Evolutionary conservation across 1,140 invertebrate species (phyloP).

Genomic region (Calycopis cecrops): DNA sequence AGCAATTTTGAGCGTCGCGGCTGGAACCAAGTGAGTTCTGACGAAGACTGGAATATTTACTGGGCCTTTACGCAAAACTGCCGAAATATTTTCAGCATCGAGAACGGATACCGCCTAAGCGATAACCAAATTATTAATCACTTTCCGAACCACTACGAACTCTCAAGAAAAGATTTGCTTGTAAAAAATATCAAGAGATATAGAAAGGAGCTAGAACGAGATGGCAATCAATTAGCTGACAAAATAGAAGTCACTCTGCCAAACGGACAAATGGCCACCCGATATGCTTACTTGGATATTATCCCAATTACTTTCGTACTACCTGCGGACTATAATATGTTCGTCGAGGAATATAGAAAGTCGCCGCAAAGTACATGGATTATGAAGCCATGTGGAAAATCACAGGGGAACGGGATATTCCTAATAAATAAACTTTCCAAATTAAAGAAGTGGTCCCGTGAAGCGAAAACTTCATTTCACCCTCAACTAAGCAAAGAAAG

Average conservation of each 20-base stretch:
- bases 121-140: conserved; percentile 96
- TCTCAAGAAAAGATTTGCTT: conserved; percentile 94
- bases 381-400: conserved; percentile 97
- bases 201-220: conserved; percentile 92
- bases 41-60: conserved; percentile 98
- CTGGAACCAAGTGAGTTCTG: conserved; percentile 92
- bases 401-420: conserved; percentile 91
- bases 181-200: conserved; percentile 98
- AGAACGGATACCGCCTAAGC: conserved; percentile 92
- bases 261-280: conserved; percentile 83
- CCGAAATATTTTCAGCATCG: conserved; percentile 92
- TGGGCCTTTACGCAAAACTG: conserved; percentile 95
- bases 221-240: conserved; percentile 91
- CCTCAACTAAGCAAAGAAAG: conserved; percentile 89
- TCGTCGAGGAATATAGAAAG: conserved; percentile 96
- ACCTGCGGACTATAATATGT: conserved; percentile 97
- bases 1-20: conserved; percentile 96
- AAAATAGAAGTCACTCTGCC: conserved; percentile 68
- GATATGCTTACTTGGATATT: conserved; percentile 91
- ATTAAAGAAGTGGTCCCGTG: conserved; percentile 90
- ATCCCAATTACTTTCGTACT: conserved; percentile 96
- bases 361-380: conserved; percentile 97
- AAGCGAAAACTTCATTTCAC: conserved; percentile 88
- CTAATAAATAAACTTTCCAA: conserved; percentile 93
- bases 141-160: conserved; percentile 95